Evolutionary conservation across 2,113 vertebrate genomes (phyloP).

Genomic region (Orycteropus afer): DNA sequence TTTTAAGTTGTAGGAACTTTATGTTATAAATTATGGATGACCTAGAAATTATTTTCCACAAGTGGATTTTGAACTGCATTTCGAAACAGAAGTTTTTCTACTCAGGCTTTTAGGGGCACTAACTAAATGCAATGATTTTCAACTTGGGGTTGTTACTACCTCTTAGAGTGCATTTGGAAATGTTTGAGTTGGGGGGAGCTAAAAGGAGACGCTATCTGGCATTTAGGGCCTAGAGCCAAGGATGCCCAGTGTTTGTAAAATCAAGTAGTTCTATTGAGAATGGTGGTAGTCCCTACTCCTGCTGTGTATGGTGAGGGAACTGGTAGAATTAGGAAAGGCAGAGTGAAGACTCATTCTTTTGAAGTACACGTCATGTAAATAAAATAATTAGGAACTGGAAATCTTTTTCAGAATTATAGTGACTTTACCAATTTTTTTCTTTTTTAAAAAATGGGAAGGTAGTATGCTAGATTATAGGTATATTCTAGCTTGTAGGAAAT

Average conservation of each 20-base stretch:
- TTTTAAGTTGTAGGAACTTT: neutral
- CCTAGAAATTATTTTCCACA: constrained; percentile 12
- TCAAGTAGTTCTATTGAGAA: neutral
- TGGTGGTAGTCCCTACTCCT: neutral
- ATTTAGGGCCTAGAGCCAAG: neutral
- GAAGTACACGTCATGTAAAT: neutral
- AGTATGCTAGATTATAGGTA: neutral
- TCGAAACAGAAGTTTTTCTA: constrained; percentile 6
- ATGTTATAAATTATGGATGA: constrained; percentile 36
- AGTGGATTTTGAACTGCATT: neutral
- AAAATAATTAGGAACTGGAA: neutral
- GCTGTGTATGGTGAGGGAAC: neutral
- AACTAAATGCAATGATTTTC: neutral
- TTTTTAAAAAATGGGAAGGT: neutral
- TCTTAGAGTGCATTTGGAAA: neutral
- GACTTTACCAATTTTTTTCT: neutral
- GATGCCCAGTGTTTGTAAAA: neutral
- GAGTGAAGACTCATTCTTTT: neutral
- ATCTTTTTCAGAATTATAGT: constrained; percentile 21
- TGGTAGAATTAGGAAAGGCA: neutral
- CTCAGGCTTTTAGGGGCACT: neutral
- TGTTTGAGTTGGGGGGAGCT: neutral
- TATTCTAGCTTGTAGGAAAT: constrained; percentile 6
- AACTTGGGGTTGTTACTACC: neutral
- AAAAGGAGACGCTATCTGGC: neutral